Evolutionary conservation across 2,888 invertebrate species (phyloP), one percentile per base, ranked within the genome.

Genomic region (Spicauda simplicius): DNA sequence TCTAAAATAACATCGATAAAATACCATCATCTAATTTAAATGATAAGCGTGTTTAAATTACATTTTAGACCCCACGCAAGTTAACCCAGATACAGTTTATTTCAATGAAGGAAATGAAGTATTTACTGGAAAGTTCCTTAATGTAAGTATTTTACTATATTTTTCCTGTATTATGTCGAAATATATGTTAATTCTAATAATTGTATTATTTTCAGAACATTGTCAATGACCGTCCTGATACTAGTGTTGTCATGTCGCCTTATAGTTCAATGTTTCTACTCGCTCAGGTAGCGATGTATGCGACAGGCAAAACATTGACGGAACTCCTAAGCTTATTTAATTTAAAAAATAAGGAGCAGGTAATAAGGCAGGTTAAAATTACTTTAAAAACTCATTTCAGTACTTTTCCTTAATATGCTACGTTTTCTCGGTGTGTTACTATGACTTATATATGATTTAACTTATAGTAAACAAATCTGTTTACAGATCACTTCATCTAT

Each of bases 241-340:
- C n/a, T 1, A 45, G 45, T 45, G n/a, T 45, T n/a, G 45, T 45
- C 16, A 45, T 45, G 45, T 45, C 45, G n/a, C n/a, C 45, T n/a
- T 45, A 45, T 12, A 45, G 45, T n/a, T 45, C 45, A 14, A n/a
- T 45, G 45, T 45, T 45, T n/a, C 12, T 45, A 45, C 45, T 45
- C 6, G 45, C 45, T 45, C 45, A 45, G n/a, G 2, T 45, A n/a
- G 45, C 45, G n/a, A 45, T 45, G 45, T 45, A 45, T 45, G 45
- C 45, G n/a, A n/a, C 45, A n/a, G 45, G n/a, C 45, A n/a, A 45
- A 45, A 4, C 45, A 45, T 12, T n/a, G 45, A 45, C 45, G n/a
- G 45, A 45, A n/a, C 45, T 45, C n/a, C n/a, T 45, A n/a, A 45
- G n/a, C n/a, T 45, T 45, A n/a, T n/a, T 45, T n/a, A 14, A n/a